Evolutionary conservation across 1,140 invertebrate species (phyloP).

Genomic region (Meteorus sp.): DNA sequence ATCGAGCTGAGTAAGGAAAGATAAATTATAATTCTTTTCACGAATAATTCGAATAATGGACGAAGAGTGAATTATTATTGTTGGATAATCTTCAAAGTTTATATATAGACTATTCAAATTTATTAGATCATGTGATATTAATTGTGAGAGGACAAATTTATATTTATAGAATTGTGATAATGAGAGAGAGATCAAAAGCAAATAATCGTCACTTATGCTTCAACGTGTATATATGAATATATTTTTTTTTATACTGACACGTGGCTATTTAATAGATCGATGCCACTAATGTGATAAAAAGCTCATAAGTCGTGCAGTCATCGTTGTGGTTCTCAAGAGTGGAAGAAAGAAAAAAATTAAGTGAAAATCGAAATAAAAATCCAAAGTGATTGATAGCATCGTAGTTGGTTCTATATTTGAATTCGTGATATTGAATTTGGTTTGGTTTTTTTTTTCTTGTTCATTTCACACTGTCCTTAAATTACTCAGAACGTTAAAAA

Average conservation of each 20-base stretch:
- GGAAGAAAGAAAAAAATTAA: no score
- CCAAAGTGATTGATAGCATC: not conserved
- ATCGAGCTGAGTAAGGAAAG: constrained; percentile 23
- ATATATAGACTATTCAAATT: not conserved
- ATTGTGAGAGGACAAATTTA: not conserved
- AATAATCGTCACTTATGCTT: no score
- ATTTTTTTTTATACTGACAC: not conserved
- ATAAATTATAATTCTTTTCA: no score
- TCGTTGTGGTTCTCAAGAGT: no score
- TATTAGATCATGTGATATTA: not conserved
- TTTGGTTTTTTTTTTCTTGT: not conserved
- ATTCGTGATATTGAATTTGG: no score
- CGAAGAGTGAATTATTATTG: no score
- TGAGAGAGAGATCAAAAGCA: no score
- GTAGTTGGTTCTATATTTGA: no score
- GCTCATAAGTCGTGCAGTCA: constrained; percentile 4
- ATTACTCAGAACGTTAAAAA: no score
- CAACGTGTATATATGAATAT: not conserved
- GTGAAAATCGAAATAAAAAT: no score
- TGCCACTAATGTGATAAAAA: constrained; percentile 5
- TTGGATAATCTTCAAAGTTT: constrained; percentile 23
- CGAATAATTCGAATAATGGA: no score
- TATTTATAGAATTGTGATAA: no score
- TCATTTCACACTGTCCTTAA: constrained; percentile 9
- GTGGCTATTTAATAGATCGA: not conserved